These are phyloP conservation scores for Aselliscus stoliczkanus DNA, from an alignment of 2,797 vertebrate species.

Conservation along the genomic window DNA sequence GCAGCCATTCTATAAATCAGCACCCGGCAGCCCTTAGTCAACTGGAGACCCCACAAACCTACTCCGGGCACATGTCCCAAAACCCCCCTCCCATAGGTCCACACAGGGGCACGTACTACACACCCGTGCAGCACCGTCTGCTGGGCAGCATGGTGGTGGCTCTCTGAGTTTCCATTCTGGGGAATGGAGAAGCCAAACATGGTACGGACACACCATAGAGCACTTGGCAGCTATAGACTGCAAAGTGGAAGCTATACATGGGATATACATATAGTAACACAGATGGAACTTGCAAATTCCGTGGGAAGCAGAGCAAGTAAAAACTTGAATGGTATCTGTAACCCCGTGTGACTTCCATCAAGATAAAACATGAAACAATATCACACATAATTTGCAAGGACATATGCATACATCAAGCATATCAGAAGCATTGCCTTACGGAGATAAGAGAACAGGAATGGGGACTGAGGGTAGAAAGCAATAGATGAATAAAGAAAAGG, in stretches of 20 bases:
- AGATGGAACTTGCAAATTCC: background rate
- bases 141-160: background rate
- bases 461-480: background rate
- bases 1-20: background rate
- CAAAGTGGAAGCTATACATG: no score
- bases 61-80: background rate
- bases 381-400: background rate
- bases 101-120: no score
- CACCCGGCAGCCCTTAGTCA: background rate
- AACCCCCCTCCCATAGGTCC: background rate
- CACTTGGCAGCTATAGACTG: background rate
- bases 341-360: background rate
- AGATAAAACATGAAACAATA: background rate
- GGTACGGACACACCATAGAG: no score
- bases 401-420: background rate
- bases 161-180: background rate
- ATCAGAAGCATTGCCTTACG: background rate
- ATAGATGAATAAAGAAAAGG: background rate
- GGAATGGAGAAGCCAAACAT: background rate
- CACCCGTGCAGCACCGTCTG: no score
- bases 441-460: background rate
- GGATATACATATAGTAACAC: fast-evolving
- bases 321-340: background rate
- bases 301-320: background rate
- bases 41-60: background rate